phyloP scores from a whole-genome alignment of 2,113 vertebrate genomes.

The Rhynchomys soricoides region DNA sequence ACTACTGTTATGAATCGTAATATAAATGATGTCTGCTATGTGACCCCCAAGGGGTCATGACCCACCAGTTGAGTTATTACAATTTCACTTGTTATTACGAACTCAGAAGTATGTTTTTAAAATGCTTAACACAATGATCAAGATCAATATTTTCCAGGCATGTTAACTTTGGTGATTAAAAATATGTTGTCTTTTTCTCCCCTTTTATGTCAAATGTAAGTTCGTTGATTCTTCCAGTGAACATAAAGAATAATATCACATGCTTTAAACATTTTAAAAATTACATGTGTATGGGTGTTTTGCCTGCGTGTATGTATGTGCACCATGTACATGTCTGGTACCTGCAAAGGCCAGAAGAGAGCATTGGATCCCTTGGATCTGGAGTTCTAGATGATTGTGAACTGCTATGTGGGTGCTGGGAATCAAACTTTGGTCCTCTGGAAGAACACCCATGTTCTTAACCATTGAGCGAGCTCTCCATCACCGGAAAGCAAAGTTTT shows the following conservation, averaged over 20 bases:
- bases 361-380: neutral
- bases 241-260: neutral
- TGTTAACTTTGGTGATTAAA: conserved; percentile 1
- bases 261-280: neutral
- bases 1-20: neutral
- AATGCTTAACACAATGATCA: neutral
- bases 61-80: neutral
- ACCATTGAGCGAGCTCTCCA: neutral
- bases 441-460: neutral
- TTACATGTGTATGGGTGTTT: neutral
- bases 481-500: neutral
- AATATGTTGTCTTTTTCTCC: neutral
- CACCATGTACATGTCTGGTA: neutral
- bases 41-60: neutral
- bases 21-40: neutral
- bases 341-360: neutral
- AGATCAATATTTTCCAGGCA: neutral
- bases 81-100: neutral
- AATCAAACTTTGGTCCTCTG: neutral
- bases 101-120: conserved; percentile 19
- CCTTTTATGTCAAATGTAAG: neutral
- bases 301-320: neutral
- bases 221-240: neutral
- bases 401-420: neutral
- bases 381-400: neutral